phyloP scores from a whole-genome alignment of 1,140 invertebrate species.

The Micrasema minimum region DNA sequence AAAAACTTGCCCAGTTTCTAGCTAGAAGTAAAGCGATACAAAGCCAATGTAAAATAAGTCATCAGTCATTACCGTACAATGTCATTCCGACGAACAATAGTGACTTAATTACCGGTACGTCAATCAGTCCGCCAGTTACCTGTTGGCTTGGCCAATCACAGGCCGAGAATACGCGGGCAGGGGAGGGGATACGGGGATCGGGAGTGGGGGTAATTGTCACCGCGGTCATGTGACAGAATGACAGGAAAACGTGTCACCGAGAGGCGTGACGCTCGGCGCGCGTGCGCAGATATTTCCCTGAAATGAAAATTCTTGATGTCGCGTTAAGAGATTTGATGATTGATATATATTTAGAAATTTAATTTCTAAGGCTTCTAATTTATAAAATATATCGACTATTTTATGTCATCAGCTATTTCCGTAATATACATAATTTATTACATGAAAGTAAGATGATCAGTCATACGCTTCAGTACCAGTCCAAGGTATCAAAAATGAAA shows the following conservation, averaged over 20 bases:
- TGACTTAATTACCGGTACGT: no score
- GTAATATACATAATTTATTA: background rate
- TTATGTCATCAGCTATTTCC: background rate
- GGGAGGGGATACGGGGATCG: background rate
- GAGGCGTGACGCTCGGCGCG: background rate
- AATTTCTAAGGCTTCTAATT: background rate
- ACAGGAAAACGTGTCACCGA: constrained; percentile 22
- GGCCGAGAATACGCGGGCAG: background rate
- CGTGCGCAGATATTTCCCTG: background rate
- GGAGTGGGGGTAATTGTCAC: constrained; percentile 28
- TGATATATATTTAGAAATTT: background rate
- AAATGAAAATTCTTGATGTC: background rate
- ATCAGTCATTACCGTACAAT: no score
- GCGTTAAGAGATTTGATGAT: background rate
- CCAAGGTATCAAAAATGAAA: no score
- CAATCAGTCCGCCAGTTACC: no score
- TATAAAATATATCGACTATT: background rate
- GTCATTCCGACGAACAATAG: no score
- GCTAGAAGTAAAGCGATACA: no score
- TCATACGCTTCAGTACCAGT: no score
- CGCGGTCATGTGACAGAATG: constrained; percentile 15
- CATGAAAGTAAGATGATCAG: no score
- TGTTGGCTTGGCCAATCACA: constrained; percentile 6
- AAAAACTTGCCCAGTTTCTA: no score
- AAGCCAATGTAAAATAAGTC: no score